A percentile compares a stretch with the other conserved stretches of the same genome.
Conservation (phyloP, 1,140 invertebrate species). For the Pentalonia nigronervosa region DNA sequence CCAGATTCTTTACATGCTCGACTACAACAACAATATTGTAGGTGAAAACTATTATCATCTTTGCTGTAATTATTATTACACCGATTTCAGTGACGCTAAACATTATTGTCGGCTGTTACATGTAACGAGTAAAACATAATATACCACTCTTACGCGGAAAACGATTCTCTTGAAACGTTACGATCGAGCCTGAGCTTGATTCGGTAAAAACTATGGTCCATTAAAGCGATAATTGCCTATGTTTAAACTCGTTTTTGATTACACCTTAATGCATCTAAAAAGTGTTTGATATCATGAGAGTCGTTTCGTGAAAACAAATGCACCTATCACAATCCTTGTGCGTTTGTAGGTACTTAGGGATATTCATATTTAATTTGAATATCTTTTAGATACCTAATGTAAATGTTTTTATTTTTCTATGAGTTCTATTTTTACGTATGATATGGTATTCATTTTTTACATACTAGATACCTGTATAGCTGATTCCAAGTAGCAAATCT, state of each 20-base stretch:
- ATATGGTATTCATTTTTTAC: too few species aligned
- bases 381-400: too few species aligned
- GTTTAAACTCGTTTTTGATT: constrained; percentile 1
- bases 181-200: background rate
- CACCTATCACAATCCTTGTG: background rate
- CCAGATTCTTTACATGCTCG: background rate
- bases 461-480: too few species aligned
- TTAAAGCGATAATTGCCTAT: background rate
- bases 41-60: background rate
- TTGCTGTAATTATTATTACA: background rate
- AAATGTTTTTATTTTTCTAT: too few species aligned
- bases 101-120: background rate
- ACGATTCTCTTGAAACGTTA: background rate
- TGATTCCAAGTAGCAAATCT: too few species aligned
- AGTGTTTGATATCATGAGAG: background rate
- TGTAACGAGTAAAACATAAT: background rate
- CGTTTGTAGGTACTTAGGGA: background rate
- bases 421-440: too few species aligned
- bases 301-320: background rate
- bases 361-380: too few species aligned
- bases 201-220: background rate
- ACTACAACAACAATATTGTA: background rate
- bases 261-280: background rate
- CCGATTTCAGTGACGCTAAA: background rate
- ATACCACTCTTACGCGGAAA: background rate